A percentile compares a stretch with the other conserved stretches of the same genome.
phyloP scores from a whole-genome alignment of 2,113 vertebrate species.

The Mesocricetus auratus region DNA sequence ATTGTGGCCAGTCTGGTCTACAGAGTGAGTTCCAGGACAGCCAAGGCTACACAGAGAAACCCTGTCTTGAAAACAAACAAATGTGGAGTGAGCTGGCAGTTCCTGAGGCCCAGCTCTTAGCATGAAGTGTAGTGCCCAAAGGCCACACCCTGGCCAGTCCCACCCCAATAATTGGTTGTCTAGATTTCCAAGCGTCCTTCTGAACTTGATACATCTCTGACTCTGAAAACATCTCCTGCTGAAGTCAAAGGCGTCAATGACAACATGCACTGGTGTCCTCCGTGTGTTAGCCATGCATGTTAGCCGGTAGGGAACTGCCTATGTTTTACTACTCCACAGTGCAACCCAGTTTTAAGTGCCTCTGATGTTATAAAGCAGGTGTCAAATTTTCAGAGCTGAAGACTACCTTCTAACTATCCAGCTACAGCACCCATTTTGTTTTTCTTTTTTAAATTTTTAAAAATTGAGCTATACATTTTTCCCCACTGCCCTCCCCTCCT shows the following conservation, averaged over 20 bases:
- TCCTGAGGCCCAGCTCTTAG: not conserved
- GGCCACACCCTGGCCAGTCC: not conserved
- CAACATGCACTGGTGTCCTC: not conserved
- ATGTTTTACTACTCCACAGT: not conserved
- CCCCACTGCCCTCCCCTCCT: too few species aligned
- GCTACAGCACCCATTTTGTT: not conserved
- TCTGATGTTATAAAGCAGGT: not conserved
- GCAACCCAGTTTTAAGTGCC: not conserved
- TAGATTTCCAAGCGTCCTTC: not conserved
- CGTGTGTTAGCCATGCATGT: not conserved
- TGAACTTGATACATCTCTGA: not conserved
- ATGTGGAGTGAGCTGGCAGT: not conserved
- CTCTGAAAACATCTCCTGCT: not conserved
- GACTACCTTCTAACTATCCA: not conserved
- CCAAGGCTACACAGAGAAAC: not conserved
- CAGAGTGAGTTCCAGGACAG: not conserved
- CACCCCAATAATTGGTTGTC: not conserved
- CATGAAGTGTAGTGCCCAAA: not conserved
- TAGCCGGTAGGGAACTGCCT: not conserved
- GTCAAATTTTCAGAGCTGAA: not conserved
- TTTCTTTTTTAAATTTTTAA: too few species aligned
- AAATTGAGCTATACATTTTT: too few species aligned
- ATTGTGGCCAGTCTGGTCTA: not conserved
- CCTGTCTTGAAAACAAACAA: not conserved
- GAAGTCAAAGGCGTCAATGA: not conserved